These are phyloP conservation scores for Pandion haliaetus DNA, from an alignment of 2,113 vertebrate genomes.

Conservation along the genomic window DNA sequence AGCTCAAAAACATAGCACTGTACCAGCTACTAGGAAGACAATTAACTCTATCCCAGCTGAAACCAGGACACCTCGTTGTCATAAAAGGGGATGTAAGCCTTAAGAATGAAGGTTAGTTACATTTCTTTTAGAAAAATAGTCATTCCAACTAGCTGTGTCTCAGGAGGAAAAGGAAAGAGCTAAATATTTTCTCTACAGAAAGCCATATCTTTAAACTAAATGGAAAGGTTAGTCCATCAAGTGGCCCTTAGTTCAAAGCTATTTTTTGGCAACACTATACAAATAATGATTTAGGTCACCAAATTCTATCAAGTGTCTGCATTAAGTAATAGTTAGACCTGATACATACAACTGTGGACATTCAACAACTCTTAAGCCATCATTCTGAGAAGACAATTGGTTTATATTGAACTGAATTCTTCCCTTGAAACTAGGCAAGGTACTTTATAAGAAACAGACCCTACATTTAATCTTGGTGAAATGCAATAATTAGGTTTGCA, in stretches of 20 bases:
- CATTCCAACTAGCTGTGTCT: background rate
- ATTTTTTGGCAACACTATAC: background rate
- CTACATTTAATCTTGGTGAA: conserved; percentile 6
- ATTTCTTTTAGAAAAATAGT: background rate
- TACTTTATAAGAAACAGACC: conserved; percentile 30
- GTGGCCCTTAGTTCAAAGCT: background rate
- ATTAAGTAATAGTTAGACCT: background rate
- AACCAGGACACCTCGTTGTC: no score
- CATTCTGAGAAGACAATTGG: conserved; percentile 12
- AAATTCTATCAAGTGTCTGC: background rate
- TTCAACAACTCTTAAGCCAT: conserved; percentile 3
- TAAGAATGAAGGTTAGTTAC: background rate
- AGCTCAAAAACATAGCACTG: no score
- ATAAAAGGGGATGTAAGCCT: background rate
- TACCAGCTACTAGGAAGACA: no score
- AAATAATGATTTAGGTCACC: background rate
- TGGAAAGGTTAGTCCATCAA: background rate
- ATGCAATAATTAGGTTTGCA: conserved; percentile 52
- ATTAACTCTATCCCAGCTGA: no score
- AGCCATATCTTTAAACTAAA: background rate
- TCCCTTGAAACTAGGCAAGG: conserved; percentile 50
- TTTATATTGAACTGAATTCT: conserved; percentile 31
- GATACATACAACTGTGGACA: background rate
- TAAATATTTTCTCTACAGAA: background rate
- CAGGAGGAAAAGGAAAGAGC: background rate